A percentile compares a stretch with the other conserved stretches of the same genome.
phyloP scores from a whole-genome alignment of 1,140 invertebrate species.

The Idris sp. region DNA sequence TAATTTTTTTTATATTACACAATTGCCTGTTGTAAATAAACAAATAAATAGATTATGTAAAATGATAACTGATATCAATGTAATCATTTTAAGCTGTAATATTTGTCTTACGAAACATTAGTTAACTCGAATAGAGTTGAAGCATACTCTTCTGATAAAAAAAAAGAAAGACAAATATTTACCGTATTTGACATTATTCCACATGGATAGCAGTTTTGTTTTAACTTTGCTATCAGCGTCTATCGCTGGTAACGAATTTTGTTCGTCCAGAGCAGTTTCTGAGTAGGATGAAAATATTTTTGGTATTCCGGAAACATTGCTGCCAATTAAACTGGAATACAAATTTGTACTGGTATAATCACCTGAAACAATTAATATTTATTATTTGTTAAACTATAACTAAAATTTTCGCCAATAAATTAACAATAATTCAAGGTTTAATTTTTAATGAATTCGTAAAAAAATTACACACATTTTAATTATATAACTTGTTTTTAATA shows the following conservation, averaged over 20 bases:
- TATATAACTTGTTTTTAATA: no score
- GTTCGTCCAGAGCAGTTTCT: conserved; percentile 63
- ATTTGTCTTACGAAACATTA: no score
- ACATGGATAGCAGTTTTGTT: conserved; percentile 88
- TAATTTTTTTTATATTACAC: no score
- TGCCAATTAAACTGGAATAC: conserved; percentile 67
- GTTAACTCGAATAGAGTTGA: no score
- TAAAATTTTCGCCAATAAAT: neutral
- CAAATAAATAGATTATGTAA: no score
- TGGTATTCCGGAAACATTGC: conserved; percentile 67
- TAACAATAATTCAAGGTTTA: no score
- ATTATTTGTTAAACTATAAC: conserved; percentile 9
- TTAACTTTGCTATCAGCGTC: conserved; percentile 88
- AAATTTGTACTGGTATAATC: conserved; percentile 65
- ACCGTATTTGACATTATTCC: conserved; percentile 95
- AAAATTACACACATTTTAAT: no score
- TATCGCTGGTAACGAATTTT: conserved; percentile 67
- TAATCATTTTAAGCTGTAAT: no score
- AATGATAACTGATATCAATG: no score
- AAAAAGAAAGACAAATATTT: conserved; percentile 52
- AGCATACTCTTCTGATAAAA: no score
- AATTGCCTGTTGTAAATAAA: no score
- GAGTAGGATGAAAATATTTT: conserved; percentile 63
- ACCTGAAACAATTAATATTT: conserved; percentile 50
- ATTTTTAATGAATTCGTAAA: no score